phyloP scores from a whole-genome alignment of 2,797 vertebrate species.

The Meda fulgida region DNA sequence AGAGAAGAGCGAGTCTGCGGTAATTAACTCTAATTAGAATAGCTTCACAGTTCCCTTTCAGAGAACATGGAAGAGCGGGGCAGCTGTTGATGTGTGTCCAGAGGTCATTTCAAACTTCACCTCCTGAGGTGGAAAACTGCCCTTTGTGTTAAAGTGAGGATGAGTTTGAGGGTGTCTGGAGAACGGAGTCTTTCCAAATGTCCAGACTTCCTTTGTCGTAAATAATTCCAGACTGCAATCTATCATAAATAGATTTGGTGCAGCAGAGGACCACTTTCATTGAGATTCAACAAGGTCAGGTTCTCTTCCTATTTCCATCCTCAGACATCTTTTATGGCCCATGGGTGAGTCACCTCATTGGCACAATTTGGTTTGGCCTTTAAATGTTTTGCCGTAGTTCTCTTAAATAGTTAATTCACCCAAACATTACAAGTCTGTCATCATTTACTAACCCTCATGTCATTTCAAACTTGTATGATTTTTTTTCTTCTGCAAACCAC shows the following conservation, averaged over 20 bases:
- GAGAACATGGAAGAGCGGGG: slow-evolving; percentile 3
- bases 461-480: not conserved
- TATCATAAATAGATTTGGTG: slow-evolving; percentile 51
- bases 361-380: slow-evolving; percentile 33
- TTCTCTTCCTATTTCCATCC: slow-evolving; percentile 27
- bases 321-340: slow-evolving; percentile 30
- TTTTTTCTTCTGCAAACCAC: not conserved
- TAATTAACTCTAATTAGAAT: slow-evolving; percentile 65
- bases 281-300: slow-evolving; percentile 50
- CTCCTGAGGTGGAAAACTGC: slow-evolving; percentile 26
- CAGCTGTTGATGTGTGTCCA: slow-evolving; percentile 52
- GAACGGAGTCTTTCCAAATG: slow-evolving; percentile 38
- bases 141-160: slow-evolving; percentile 11
- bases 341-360: slow-evolving; percentile 54
- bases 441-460: not conserved
- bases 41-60: slow-evolving; percentile 48
- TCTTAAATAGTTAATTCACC: not conserved
- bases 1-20: slow-evolving; percentile 35
- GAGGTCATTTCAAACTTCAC: slow-evolving; percentile 46
- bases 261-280: slow-evolving; percentile 35
- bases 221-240: slow-evolving; percentile 40
- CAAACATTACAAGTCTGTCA: rapidly evolving
- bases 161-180: slow-evolving; percentile 15
- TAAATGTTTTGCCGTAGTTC: not conserved
- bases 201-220: slow-evolving; percentile 45